Base-by-base conservation (phyloP, 1,140 invertebrate genomes). In the Armadillidium nasatum region DNA sequence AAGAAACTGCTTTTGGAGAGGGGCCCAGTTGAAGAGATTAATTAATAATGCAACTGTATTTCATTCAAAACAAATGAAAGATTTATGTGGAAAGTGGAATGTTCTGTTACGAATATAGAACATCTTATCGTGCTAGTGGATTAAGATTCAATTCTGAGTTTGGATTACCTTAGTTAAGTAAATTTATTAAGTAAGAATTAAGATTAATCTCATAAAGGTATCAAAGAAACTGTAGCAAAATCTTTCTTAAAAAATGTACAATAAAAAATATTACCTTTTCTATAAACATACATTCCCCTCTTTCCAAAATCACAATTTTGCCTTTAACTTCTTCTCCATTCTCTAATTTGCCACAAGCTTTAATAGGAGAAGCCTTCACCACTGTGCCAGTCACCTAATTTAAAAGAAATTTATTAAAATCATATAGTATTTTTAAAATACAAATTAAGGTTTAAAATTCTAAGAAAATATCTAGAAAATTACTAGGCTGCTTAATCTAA, bases 261-360 rank as follows among this genome's bases (percentile, higher is more conserved):
- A n/a, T 33, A 1, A 33, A 33, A 33, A 33, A 33, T 33, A 33
- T 76, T 82, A 90, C 90, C 88, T 98, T 99, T 80, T 98, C 94
- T 13, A 97, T 89, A 85, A 99, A 99, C 86, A 96, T 97, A 85
- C 97, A 99, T 82, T 92, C 90, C 0, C 96, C 95, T 33, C 97
- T 87, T 83, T 92, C 89, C 67, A 96, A 89, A 9, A 99, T 87
- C 0, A 89, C 93, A 82, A 98, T 94, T 81, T 91, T 91, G 7
- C 91, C 93, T 72, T 85, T 85, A 0, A 96, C 82, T 22, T 86
- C 84, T 0, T 87, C 83, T 0, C 84, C 82, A 83, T 95, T 93
- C 13, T 85, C 82, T 6, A 93, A 82, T n/a, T 88, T 83, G 0
- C 83, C 84, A 86, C 94, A 98, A 10, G 88, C 91, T 46, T 89